Evolutionary conservation across 2,888 invertebrate genomes (phyloP), one percentile per base, ranked within the genome.

Genomic region (Mycalesis mineus): DNA sequence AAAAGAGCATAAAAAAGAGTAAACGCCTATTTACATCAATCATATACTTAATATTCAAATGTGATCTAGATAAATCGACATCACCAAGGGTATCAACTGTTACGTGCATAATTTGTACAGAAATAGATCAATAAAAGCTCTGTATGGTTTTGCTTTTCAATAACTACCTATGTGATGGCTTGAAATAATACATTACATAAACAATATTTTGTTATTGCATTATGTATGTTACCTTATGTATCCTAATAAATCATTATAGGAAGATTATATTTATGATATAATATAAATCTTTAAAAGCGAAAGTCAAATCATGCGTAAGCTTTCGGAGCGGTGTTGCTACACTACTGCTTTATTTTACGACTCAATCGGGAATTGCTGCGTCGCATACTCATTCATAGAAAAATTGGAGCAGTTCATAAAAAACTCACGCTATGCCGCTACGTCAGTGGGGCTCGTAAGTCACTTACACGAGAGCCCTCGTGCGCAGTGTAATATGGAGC

Each of bases 391-490:
- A 67, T 65, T 65, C 63, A 67, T 65, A 62, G 53, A 59, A 67
- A 66, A 69, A 64, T 61, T 68, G 58, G 64, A 67, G 62, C 70
- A 70, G 65, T 73, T 70, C 68, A 68, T 72, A 67, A 72, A 67
- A 68, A 76, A 75, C 74, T 74, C 70, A 73, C 77, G 68, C 68
- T 65, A 68, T 64, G 63, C 62, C 64, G 68, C 65, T 62, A 62
- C 60, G 60, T 63, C 65, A 64, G 57, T 62, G 61, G 47, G 53
- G 65, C 67, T 64, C 68, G 68, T 72, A 71, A 73, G 66, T 72
- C 73, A 74, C 75, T 66, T 33, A 48, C 64, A 71, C 74, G 66
- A 69, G 69, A 63, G 64, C 68, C 54, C 53, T 59, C 56, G 56
- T 56, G 60, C 65, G 68, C 67, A 68, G 72, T 74, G 68, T 49